phyloP scores from a whole-genome alignment of 2,797 vertebrate species.

The Bucorvus abyssinicus region DNA sequence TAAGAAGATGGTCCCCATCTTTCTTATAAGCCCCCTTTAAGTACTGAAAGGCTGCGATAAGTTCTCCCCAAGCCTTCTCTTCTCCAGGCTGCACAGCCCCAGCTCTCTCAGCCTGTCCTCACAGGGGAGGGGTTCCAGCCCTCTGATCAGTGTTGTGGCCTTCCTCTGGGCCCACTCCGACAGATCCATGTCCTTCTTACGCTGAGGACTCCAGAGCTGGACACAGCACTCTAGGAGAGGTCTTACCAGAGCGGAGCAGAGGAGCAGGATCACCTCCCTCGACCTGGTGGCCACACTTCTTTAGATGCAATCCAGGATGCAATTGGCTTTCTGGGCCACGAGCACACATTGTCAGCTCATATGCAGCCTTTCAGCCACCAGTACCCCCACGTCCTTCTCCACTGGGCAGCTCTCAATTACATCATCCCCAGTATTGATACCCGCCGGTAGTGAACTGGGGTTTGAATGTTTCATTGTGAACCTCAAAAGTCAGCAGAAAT shows the following conservation, averaged over 20 bases:
- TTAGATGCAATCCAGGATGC: not conserved
- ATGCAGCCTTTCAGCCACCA: not conserved
- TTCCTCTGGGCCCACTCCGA: not conserved
- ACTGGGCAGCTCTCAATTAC: not conserved
- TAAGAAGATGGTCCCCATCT: not conserved
- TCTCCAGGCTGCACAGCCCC: not conserved
- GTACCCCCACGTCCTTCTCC: not conserved
- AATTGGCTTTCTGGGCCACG: not conserved
- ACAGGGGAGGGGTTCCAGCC: not conserved
- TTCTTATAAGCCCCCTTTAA: not conserved
- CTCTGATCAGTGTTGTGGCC: too few relatives aligned
- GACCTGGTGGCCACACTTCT: fast-evolving
- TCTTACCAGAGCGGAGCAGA: fast-evolving
- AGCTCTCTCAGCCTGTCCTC: not conserved
- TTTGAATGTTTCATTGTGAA: not conserved
- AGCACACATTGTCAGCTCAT: fast-evolving
- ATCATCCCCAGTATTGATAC: not conserved
- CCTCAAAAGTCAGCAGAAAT: not conserved
- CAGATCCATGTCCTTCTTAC: not conserved
- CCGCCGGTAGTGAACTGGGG: fast-evolving
- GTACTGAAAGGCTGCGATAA: not conserved
- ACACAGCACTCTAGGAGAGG: not conserved
- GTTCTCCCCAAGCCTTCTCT: not conserved
- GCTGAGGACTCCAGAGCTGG: not conserved
- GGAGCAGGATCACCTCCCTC: not conserved